Conservation (phyloP, 1,140 invertebrate genomes). For the Pseudomyrmex pallidus region DNA sequence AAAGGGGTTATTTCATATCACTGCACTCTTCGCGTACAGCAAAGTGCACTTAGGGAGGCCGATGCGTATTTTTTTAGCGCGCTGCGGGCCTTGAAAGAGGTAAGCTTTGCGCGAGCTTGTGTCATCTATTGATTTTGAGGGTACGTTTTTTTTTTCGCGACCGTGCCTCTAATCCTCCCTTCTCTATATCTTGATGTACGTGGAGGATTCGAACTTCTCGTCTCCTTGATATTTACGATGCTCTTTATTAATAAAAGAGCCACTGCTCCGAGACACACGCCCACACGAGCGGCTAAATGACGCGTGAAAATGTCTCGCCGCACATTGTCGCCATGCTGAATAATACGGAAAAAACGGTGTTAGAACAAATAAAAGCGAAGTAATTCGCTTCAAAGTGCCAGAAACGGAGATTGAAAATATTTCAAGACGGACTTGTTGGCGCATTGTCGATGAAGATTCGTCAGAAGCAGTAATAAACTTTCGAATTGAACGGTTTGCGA, state of each 20-base stretch:
- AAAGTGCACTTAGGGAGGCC: constrained; percentile 75
- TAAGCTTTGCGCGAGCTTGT: constrained; percentile 55
- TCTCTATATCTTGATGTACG: not conserved
- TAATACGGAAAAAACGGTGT: too few species aligned
- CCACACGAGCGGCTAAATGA: constrained; percentile 36
- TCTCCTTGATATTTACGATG: constrained; percentile 56
- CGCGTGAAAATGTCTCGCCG: constrained; percentile 47
- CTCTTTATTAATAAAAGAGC: constrained; percentile 63
- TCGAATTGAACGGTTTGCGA: constrained; percentile 32
- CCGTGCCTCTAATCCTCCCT: not conserved
- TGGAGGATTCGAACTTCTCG: constrained; percentile 14
- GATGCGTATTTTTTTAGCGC: constrained; percentile 70
- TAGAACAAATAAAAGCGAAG: too few species aligned
- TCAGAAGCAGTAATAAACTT: constrained; percentile 40
- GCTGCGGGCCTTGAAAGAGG: constrained; percentile 34
- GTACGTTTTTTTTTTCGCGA: constrained; percentile 68
- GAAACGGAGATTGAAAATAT: too few species aligned
- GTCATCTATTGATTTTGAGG: constrained; percentile 80
- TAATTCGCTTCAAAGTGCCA: too few species aligned
- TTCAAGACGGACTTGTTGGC: not conserved
- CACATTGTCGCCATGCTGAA: not conserved
- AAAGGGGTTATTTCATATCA: constrained; percentile 33
- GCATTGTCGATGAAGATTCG: constrained; percentile 2
- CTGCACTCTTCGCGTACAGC: constrained; percentile 69
- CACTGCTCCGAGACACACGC: constrained; percentile 8